phyloP scores from a whole-genome alignment of 35 echinoderm and acorn worm species.

The Ophioderma brevispina region DNA sequence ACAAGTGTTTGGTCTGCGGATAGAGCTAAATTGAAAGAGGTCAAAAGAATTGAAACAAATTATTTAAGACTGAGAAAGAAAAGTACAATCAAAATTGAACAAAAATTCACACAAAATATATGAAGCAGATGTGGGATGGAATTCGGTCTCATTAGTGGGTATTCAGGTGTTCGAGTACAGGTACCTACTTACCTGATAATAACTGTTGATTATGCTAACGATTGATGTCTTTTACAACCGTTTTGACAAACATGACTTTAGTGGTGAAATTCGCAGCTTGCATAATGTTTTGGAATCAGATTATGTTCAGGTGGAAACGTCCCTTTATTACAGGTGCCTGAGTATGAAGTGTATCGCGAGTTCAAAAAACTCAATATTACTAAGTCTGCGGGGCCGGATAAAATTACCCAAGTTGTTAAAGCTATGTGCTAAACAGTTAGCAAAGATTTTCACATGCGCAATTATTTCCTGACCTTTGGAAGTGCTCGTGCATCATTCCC shows the following conservation, averaged over 20 bases:
- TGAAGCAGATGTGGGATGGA: conserved; percentile 43
- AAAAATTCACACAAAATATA: conserved; percentile 30
- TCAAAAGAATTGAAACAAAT: not conserved
- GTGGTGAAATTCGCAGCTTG: not conserved
- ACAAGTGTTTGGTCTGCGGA: not conserved
- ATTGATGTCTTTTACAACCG: conserved; percentile 33
- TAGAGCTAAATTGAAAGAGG: not conserved
- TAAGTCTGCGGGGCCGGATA: conserved; percentile 59
- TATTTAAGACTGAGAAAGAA: not conserved
- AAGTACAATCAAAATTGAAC: conserved; percentile 35
- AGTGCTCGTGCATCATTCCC: too few relatives aligned
- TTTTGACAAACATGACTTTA: conserved; percentile 25
- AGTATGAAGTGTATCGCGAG: conserved; percentile 20
- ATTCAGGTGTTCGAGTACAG: not conserved
- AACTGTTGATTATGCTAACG: conserved; percentile 43
- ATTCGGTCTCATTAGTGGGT: conserved; percentile 56
- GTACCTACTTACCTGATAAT: not conserved
- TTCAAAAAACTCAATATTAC: conserved; percentile 16
- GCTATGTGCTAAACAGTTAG: conserved; percentile 41
- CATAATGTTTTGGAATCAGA: not conserved
- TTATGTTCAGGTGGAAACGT: not conserved
- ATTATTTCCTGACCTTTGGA: too few relatives aligned
- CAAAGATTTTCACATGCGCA: conserved; percentile 33
- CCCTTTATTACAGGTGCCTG: not conserved
- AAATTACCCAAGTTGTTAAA: conserved; percentile 35